phyloP scores from a whole-genome alignment of 2,797 vertebrate species.

The Mionectes olivaceus region DNA sequence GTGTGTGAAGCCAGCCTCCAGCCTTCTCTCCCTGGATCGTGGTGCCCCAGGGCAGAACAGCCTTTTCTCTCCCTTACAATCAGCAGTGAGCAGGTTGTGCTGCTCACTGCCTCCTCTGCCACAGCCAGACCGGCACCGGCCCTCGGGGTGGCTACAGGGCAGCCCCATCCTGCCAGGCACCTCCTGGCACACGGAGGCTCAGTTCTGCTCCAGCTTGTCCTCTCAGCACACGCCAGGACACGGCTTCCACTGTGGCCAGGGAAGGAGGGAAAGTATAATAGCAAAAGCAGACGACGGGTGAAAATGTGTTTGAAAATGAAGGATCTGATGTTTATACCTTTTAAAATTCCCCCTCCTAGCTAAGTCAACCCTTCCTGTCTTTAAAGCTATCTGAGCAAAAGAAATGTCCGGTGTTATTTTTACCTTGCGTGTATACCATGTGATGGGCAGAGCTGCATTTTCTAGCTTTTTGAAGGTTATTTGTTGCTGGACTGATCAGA shows the following conservation, averaged over 20 bases:
- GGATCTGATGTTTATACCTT: neutral
- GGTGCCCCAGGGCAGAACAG: neutral
- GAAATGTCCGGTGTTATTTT: neutral
- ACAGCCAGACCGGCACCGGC: neutral
- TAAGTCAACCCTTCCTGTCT: neutral
- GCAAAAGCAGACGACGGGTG: neutral
- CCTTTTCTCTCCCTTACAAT: neutral
- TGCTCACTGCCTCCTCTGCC: neutral
- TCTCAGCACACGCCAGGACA: neutral
- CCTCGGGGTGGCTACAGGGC: neutral
- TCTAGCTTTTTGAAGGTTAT: neutral
- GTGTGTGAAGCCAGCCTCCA: neutral
- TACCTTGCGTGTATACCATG: neutral
- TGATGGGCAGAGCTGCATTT: neutral
- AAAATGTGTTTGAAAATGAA: fast-evolving
- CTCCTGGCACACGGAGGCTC: neutral
- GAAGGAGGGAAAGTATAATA: neutral
- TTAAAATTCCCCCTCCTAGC: neutral
- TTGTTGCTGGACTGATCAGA: neutral
- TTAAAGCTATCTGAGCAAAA: neutral
- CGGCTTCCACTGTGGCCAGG: fast-evolving
- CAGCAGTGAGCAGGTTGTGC: neutral
- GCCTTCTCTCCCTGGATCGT: neutral
- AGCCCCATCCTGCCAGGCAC: neutral
- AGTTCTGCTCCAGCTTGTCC: neutral